phyloP scores from a whole-genome alignment of 2,888 invertebrate genomes.

The Dioctria linearis region DNA sequence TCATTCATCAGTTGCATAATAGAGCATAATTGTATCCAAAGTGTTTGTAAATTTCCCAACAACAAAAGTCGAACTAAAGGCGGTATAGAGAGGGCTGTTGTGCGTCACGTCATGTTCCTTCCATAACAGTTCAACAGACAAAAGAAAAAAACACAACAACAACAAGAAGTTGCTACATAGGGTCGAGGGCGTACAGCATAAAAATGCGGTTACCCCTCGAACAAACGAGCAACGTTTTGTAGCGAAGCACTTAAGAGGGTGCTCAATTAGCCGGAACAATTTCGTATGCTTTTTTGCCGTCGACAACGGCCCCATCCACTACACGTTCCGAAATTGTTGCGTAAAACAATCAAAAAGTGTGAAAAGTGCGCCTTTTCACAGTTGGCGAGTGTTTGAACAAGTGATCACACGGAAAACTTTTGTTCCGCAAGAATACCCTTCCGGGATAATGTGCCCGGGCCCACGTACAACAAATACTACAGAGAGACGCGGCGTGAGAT shows the following conservation, averaged over 20 bases:
- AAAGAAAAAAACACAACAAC: neutral
- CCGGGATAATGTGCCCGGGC: neutral
- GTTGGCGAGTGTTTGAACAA: slow-evolving; percentile 41
- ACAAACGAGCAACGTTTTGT: slow-evolving; percentile 57
- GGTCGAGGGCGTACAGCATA: slow-evolving; percentile 15
- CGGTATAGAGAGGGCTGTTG: slow-evolving; percentile 9
- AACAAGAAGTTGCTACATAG: neutral
- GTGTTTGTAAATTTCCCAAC: slow-evolving; percentile 36
- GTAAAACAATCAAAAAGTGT: slow-evolving; percentile 57
- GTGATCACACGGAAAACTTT: slow-evolving; percentile 12
- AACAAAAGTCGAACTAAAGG: slow-evolving; percentile 36
- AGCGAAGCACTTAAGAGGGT: slow-evolving; percentile 67
- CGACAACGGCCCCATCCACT: slow-evolving; percentile 12
- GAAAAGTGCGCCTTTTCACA: slow-evolving; percentile 52
- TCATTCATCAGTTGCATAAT: slow-evolving; percentile 61
- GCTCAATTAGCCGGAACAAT: slow-evolving; percentile 70
- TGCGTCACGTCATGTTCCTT: neutral
- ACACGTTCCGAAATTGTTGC: slow-evolving; percentile 42
- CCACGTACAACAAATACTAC: too few relatives aligned
- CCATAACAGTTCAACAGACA: neutral
- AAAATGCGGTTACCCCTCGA: slow-evolving; percentile 26
- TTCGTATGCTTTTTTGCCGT: slow-evolving; percentile 35
- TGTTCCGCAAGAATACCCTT: neutral
- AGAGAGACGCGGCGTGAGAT: slow-evolving; percentile 54
- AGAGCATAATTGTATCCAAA: slow-evolving; percentile 59